Evolutionary conservation across 2,797 vertebrate species (phyloP), one percentile per base, ranked within the genome.

Genomic region (Gallinago stenura): DNA sequence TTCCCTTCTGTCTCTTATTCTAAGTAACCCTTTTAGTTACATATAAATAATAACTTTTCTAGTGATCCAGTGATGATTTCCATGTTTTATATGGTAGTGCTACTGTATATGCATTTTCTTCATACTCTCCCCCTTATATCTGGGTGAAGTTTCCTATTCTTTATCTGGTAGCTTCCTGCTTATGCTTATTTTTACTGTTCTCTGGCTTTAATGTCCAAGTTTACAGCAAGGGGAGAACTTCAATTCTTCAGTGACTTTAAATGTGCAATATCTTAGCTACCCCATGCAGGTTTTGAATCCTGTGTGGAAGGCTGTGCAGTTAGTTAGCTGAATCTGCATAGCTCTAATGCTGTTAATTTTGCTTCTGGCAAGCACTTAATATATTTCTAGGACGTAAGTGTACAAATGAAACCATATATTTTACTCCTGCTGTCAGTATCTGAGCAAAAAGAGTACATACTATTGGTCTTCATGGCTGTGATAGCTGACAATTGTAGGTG

Each of bases 1-100:
- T 95, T 94, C 90, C 62, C 80, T 96, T 95, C 88, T 95, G 87
- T 96, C 66, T 96, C 37, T 87, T 86, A 96, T 56, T 93, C 77
- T 72, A 43, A 95, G 16, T 91, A 93, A 93, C 33, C 17, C 56
- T 92, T 95, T 50, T 83, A 95, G 82, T 94, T 89, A 79, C 87
- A 50, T 65, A 89, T 73, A 83, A 88, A 81, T 85, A 65, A 84
- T 64, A 75, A 76, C 76, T 93, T 78, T 92, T 75, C 43, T 87
- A 93, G 76, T 84, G 31, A 83, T 84, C 84, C 76, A 89, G 10
- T 97, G 78, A 43, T 95, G 61, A 89, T 90, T 93, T 94, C 62
- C 76, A 25, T 93, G 93, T 51, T 93, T 83, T 83, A 76, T 93
- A 54, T 87, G 62, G 41, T 88, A 93, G 71, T 89, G 60, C 43